A percentile compares a stretch with the other conserved stretches of the same genome.
phyloP scores from a whole-genome alignment of 1,140 invertebrate genomes.

The Psix sp. region DNA sequence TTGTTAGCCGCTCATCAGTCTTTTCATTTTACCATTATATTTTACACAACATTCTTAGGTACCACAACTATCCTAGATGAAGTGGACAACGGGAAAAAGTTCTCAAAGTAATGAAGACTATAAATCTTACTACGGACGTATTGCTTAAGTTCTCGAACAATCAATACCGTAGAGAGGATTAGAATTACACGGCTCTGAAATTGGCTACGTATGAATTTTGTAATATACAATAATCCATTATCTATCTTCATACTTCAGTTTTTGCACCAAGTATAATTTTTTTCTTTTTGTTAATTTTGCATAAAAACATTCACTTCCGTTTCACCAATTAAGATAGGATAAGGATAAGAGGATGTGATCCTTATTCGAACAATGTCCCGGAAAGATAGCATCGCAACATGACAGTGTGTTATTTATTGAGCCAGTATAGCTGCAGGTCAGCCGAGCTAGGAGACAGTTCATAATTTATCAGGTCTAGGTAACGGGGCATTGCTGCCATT shows the following conservation, averaged over 20 bases:
- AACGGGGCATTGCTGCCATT: slow-evolving; percentile 11
- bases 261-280: neutral
- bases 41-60: slow-evolving; percentile 50
- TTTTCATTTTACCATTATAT: slow-evolving; percentile 32
- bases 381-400: slow-evolving; percentile 39
- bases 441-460: slow-evolving; percentile 42
- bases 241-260: too few species aligned
- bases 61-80: slow-evolving; percentile 42
- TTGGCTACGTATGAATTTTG: neutral
- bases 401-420: slow-evolving; percentile 56
- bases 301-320: slow-evolving; percentile 4
- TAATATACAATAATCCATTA: neutral
- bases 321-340: slow-evolving; percentile 43
- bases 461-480: slow-evolving; percentile 40
- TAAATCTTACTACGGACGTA: slow-evolving; percentile 33
- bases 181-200: slow-evolving; percentile 18
- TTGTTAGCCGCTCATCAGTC: neutral
- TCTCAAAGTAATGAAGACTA: slow-evolving; percentile 46
- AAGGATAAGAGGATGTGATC: slow-evolving; percentile 34
- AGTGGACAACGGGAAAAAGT: slow-evolving; percentile 46
- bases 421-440: slow-evolving; percentile 37
- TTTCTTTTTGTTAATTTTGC: neutral
- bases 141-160: slow-evolving; percentile 13
- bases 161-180: slow-evolving; percentile 35
- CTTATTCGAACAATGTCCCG: slow-evolving; percentile 44